Conservation (phyloP, 2,113 vertebrate species). For the Ibidorhyncha struthersii region DNA sequence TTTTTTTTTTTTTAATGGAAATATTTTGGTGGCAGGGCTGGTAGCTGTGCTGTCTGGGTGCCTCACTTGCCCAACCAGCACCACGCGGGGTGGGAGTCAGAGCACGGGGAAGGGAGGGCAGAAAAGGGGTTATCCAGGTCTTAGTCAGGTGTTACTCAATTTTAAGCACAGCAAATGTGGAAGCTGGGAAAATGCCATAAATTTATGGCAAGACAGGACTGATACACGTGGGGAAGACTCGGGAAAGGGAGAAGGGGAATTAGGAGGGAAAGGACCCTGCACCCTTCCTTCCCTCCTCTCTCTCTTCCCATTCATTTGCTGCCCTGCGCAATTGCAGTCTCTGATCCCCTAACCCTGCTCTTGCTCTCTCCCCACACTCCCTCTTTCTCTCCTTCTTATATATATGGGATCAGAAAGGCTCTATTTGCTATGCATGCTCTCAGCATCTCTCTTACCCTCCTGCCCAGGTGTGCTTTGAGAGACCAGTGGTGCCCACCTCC, state of each 20-base stretch:
- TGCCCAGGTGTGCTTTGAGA: slow-evolving; percentile 85
- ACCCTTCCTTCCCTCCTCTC: neutral
- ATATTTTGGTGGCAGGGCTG: neutral
- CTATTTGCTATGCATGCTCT: neutral
- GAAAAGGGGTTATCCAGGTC: neutral
- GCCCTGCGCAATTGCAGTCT: neutral
- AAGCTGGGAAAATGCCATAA: neutral
- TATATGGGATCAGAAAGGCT: neutral
- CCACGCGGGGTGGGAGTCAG: rapidly evolving
- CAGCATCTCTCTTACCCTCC: neutral
- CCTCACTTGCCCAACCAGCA: rapidly evolving
- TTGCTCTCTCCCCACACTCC: rapidly evolving
- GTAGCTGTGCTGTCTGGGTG: neutral
- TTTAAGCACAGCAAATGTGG: neutral
- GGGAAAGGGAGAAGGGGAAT: neutral
- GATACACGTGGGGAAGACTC: neutral
- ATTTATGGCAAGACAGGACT: neutral
- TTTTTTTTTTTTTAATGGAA: neutral
- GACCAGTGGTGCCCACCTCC: slow-evolving; percentile 81
- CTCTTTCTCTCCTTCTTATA: neutral
- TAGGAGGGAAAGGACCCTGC: neutral
- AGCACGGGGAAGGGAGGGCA: neutral
- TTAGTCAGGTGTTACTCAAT: neutral
- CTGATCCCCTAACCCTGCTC: neutral
- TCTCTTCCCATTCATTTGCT: neutral